Base-by-base conservation (phyloP, 2,797 vertebrate genomes). In the Dallia pectoralis region DNA sequence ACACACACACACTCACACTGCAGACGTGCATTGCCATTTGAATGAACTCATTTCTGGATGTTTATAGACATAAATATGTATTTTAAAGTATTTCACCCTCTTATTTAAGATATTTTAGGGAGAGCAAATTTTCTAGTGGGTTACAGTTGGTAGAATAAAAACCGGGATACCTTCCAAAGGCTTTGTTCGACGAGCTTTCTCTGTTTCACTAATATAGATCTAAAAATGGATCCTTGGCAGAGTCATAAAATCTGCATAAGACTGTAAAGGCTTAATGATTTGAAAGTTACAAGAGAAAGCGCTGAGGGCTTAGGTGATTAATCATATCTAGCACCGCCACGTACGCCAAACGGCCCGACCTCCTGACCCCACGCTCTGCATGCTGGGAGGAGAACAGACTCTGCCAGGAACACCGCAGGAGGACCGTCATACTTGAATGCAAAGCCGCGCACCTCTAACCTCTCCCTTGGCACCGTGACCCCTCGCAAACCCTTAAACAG, bases 251-350 rank as follows among this genome's bases (percentile, higher is more conserved):
- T 89, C 89, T 83, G 86, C 86, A 90, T 89, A 85, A 85, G 82
- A 81, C 79, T 91, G 85, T 91, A 91, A 91, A 87, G 87, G 91
- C 92, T 92, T 93, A 92, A 93, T 93, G 90, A 93, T 93, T 93
- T 92, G 82, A 91, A 92, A 91, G 91, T 93, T 93, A 93, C 92
- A 91, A 84, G 90, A 86, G 90, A 88, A 91, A 92, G 90, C 89
- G 89, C 78, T 80, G 73, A 80, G 81, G 84, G 82, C 88, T 86
- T 83, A 85, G 86, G 84, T 86, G 88, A 91, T 93, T 87, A 90
- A 92, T 93, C 93, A 93, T 88, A 84, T 93, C 87, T 86, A 91
- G 88, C 84, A 88, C 91, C 85, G 76, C 47, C 14, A 76, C 75
- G 86, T 74, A 74, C 30, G 85, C 87, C 91, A 92, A 93, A 89